Evolutionary conservation across 2,888 invertebrate species (phyloP).

Genomic region (Pogonocherus hispidulus): DNA sequence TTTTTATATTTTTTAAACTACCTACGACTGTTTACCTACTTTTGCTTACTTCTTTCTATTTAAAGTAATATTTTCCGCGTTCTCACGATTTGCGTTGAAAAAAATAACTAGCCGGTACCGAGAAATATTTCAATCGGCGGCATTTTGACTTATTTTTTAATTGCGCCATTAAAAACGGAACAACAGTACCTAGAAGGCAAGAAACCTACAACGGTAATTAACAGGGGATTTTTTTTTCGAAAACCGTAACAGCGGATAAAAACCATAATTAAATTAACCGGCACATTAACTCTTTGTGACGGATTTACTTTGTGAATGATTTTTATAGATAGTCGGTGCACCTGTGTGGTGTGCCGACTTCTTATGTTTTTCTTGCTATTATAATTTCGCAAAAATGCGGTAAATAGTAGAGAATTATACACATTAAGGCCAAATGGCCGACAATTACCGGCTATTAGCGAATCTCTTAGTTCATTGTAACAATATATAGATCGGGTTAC

Average conservation of each 20-base stretch:
- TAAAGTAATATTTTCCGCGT: too few relatives aligned
- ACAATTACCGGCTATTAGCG: conserved; percentile 61
- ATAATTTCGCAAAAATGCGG: conserved; percentile 65
- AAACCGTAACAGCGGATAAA: conserved; percentile 38
- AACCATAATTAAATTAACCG: conserved; percentile 51
- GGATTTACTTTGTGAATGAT: conserved; percentile 45
- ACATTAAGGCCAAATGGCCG: conserved; percentile 63
- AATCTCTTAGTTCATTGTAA: conserved; percentile 59
- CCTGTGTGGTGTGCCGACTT: conserved; percentile 52
- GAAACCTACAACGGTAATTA: conserved; percentile 32
- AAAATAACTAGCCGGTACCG: background rate
- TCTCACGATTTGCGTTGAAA: too few relatives aligned
- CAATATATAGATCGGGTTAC: conserved; percentile 60
- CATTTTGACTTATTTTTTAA: background rate
- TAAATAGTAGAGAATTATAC: conserved; percentile 63
- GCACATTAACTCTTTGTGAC: conserved; percentile 40
- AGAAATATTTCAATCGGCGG: background rate
- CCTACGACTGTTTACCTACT: too few relatives aligned
- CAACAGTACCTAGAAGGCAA: conserved; percentile 19
- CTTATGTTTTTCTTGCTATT: conserved; percentile 50
- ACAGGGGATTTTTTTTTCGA: conserved; percentile 26
- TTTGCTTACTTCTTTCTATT: too few relatives aligned
- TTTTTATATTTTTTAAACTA: too few relatives aligned
- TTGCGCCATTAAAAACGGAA: conserved; percentile 11
- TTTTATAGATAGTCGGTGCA: conserved; percentile 50